Percentiles rank a stretch among this genome's conserved stretches.
phyloP scores from a whole-genome alignment of 2,113 vertebrate genomes.

The Dasyprocta punctata region DNA sequence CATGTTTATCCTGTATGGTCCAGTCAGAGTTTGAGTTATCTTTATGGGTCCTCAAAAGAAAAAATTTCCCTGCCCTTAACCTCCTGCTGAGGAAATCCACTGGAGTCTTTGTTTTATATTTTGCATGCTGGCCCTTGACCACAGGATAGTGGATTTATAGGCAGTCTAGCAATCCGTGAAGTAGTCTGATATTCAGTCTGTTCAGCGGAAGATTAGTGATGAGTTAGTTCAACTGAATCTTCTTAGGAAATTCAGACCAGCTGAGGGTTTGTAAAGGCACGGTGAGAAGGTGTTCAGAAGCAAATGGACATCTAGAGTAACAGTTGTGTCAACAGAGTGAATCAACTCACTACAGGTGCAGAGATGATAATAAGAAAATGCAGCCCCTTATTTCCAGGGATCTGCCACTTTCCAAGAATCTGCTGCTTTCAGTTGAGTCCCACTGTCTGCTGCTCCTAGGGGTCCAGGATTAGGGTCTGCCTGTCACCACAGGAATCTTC shows the following conservation, averaged over 20 bases:
- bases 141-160: neutral
- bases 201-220: neutral
- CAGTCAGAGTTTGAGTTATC: neutral
- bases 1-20: neutral
- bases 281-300: neutral
- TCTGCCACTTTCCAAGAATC: neutral
- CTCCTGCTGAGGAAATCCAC: neutral
- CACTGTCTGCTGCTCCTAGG: neutral
- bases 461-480: neutral
- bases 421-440: neutral
- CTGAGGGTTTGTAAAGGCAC: neutral
- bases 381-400: neutral
- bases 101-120: neutral
- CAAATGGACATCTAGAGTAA: neutral
- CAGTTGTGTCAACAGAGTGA: neutral
- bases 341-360: neutral
- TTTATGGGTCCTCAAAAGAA: constrained; percentile 13
- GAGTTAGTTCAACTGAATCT: neutral
- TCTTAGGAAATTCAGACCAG: neutral
- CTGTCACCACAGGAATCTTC: neutral
- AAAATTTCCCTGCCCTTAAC: neutral
- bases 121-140: neutral
- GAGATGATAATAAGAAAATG: neutral
- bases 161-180: neutral
- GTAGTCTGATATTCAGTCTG: neutral